Conservation (phyloP, 2,797 vertebrate genomes). For the Macropus fuliginosus region DNA sequence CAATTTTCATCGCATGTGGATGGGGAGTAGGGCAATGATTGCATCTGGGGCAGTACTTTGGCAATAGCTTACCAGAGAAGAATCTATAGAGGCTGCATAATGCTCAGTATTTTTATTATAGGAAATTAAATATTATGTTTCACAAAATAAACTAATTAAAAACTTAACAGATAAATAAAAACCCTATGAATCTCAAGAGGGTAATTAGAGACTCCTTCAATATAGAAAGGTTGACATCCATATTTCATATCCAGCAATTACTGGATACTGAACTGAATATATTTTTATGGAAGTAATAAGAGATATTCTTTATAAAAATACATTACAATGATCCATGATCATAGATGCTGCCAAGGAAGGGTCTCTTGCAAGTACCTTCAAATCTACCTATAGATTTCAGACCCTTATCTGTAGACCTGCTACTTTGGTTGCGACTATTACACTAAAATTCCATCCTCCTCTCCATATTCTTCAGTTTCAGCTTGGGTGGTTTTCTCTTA, state of each 20-base stretch:
- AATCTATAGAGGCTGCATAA: neutral
- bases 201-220: neutral
- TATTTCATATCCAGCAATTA: neutral
- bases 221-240: neutral
- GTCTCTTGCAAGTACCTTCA: neutral
- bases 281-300: neutral
- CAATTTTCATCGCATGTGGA: slow-evolving; percentile 50
- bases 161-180: neutral
- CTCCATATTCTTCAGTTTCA: fast-evolving
- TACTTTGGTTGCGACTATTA: neutral
- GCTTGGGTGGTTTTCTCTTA: neutral
- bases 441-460: neutral
- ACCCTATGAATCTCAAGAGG: neutral
- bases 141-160: slow-evolving; percentile 20
- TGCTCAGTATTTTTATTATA: slow-evolving; percentile 19
- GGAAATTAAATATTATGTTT: slow-evolving; percentile 31
- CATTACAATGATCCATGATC: neutral
- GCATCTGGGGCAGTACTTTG: slow-evolving; percentile 51
- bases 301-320: neutral
- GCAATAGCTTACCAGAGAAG: slow-evolving; percentile 26
- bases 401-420: neutral
- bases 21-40: neutral
- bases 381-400: neutral
- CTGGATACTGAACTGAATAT: neutral
- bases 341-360: neutral